Percentiles rank a stretch among this genome's conserved stretches.
phyloP scores from a whole-genome alignment of 1,140 invertebrate genomes.

The Scaptomyza hsui region DNA sequence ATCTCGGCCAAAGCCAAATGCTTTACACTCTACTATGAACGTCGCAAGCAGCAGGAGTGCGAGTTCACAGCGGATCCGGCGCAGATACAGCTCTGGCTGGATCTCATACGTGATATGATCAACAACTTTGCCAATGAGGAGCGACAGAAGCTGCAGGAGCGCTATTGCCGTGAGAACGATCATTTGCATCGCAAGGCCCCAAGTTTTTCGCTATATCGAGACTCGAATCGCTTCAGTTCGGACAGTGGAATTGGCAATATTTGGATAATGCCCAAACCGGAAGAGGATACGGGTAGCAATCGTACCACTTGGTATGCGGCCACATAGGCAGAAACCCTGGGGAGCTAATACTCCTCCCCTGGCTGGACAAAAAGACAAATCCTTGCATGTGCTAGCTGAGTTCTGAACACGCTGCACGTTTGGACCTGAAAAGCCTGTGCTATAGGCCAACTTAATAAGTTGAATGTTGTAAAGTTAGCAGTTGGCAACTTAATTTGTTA shows the following conservation, averaged over 20 bases:
- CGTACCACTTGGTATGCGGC: slow-evolving; percentile 78
- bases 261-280: slow-evolving; percentile 75
- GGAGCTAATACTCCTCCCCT: neutral
- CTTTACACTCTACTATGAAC: slow-evolving; percentile 77
- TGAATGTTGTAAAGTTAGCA: slow-evolving; percentile 1
- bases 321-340: neutral
- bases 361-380: neutral
- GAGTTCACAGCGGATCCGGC: slow-evolving; percentile 68
- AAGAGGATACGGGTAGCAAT: slow-evolving; percentile 60
- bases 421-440: slow-evolving; percentile 19
- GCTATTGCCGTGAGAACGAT: slow-evolving; percentile 66
- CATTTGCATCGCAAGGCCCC: slow-evolving; percentile 74
- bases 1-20: slow-evolving; percentile 69
- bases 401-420: neutral
- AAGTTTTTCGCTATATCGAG: slow-evolving; percentile 73
- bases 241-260: slow-evolving; percentile 82
- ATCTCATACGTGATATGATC: slow-evolving; percentile 78
- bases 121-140: slow-evolving; percentile 74
- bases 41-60: slow-evolving; percentile 79
- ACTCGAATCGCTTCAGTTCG: slow-evolving; percentile 81
- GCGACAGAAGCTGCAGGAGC: slow-evolving; percentile 70
- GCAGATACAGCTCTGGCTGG: slow-evolving; percentile 65
- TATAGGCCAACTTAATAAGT: slow-evolving; percentile 14
- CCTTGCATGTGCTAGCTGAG: neutral
- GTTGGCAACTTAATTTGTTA: slow-evolving; percentile 18